Evolutionary conservation across 2,888 invertebrate species (phyloP).

Genomic region (Mythimna impura): DNA sequence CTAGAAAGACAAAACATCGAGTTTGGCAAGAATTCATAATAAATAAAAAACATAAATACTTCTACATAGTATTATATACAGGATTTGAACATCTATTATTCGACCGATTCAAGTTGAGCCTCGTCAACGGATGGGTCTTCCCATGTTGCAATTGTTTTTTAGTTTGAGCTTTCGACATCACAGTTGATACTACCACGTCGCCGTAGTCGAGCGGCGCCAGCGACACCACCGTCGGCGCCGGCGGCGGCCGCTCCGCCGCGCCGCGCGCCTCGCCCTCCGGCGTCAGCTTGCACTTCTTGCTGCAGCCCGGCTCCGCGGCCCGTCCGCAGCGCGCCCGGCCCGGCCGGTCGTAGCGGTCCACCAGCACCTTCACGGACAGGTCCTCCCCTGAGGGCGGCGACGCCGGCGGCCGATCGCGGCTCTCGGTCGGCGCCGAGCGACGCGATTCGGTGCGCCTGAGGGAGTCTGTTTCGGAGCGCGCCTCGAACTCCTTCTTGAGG

Average conservation of each 20-base stretch:
- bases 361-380: conserved; percentile 93
- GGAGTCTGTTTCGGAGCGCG: conserved; percentile 83
- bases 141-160: conserved; percentile 97
- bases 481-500: conserved; percentile 97
- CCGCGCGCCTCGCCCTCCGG: conserved; percentile 65
- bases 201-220: conserved; percentile 87
- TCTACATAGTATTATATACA: conserved; percentile 97
- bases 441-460: conserved; percentile 68
- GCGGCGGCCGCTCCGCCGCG: conserved; percentile 80
- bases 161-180: conserved; percentile 93
- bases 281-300: conserved; percentile 62
- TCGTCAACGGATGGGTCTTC: conserved; percentile 97
- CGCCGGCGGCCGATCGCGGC: conserved; percentile 87
- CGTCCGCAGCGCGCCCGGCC: conserved; percentile 72
- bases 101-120: conserved; percentile 95
- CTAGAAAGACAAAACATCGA: conserved; percentile 90
- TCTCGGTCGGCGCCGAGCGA: conserved; percentile 61
- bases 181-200: conserved; percentile 92
- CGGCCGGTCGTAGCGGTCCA: conserved; percentile 93
- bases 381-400: conserved; percentile 93
- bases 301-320: conserved; percentile 60
- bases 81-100: conserved; percentile 93
- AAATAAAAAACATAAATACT: conserved; percentile 88
- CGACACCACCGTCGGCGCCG: conserved; percentile 82
- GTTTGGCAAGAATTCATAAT: conserved; percentile 90